Evolutionary conservation across 2,888 invertebrate species (phyloP).

Genomic region (Nezara viridula): DNA sequence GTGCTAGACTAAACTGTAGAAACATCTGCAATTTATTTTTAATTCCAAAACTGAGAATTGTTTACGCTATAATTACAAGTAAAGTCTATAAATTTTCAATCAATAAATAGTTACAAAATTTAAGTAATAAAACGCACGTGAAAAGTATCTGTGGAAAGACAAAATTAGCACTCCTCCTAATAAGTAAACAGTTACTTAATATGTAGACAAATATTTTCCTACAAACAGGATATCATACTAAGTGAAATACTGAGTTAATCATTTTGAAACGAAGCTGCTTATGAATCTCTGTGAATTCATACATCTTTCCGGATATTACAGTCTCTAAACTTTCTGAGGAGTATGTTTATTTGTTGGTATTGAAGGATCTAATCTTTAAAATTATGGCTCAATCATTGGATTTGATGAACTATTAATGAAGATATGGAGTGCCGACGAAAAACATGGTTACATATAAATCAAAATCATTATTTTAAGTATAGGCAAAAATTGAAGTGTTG

Average conservation of each 20-base stretch:
- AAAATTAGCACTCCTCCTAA: not conserved
- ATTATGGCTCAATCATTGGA: no score
- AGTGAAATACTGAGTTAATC: not conserved
- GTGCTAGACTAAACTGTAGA: not conserved
- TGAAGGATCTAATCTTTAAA: no score
- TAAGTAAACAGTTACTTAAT: not conserved
- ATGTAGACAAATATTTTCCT: not conserved
- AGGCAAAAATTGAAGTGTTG: no score
- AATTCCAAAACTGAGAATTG: not conserved
- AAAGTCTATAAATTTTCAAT: not conserved
- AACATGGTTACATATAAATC: no score
- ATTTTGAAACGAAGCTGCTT: not conserved
- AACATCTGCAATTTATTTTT: slow-evolving; percentile 1
- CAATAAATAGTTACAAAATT: not conserved
- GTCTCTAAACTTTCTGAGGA: no score
- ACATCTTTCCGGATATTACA: no score
- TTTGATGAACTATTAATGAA: no score
- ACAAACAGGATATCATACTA: not conserved
- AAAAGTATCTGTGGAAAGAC: not conserved
- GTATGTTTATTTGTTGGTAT: no score
- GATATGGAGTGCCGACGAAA: no score
- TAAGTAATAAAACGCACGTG: not conserved
- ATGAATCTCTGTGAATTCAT: no score
- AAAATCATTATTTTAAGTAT: no score
- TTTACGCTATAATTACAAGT: not conserved